Conservation (phyloP, 2,797 vertebrate genomes). For the Zenarchopterus dispar region DNA sequence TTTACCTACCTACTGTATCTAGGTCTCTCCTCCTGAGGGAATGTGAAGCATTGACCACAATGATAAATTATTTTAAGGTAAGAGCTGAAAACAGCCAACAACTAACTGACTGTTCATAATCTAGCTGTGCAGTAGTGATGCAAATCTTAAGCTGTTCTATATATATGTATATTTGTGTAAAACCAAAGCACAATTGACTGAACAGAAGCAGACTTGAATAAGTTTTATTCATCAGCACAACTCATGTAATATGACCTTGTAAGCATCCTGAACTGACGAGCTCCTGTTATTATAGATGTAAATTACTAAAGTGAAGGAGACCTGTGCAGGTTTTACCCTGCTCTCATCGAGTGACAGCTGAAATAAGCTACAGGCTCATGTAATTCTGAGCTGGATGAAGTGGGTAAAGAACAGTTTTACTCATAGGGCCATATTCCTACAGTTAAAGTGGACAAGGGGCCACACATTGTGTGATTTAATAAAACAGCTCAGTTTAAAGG, state of each 20-base stretch:
- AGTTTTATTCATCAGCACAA: constrained; percentile 1
- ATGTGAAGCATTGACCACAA: constrained; percentile 74
- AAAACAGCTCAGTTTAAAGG: no score
- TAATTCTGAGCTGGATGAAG: no score
- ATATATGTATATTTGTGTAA: no score
- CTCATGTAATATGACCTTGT: not conserved
- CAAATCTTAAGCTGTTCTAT: not conserved
- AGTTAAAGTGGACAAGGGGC: no score
- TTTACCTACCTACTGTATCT: constrained; percentile 3
- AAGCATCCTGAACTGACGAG: not conserved
- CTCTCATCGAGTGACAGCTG: no score
- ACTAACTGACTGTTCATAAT: constrained; percentile 1
- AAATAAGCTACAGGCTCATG: no score
- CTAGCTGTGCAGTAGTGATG: not conserved
- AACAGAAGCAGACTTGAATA: not conserved
- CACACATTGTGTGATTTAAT: no score
- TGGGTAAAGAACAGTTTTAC: no score
- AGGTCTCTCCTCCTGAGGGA: constrained; percentile 85
- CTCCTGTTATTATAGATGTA: no score
- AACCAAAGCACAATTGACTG: not conserved
- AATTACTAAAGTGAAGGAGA: no score
- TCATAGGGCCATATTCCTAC: no score
- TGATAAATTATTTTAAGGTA: constrained; percentile 85
- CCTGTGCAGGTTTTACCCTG: no score
- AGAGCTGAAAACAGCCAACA: constrained; percentile 33